phyloP scores from a whole-genome alignment of 2,797 vertebrate species.

The Acanthiza pusilla region DNA sequence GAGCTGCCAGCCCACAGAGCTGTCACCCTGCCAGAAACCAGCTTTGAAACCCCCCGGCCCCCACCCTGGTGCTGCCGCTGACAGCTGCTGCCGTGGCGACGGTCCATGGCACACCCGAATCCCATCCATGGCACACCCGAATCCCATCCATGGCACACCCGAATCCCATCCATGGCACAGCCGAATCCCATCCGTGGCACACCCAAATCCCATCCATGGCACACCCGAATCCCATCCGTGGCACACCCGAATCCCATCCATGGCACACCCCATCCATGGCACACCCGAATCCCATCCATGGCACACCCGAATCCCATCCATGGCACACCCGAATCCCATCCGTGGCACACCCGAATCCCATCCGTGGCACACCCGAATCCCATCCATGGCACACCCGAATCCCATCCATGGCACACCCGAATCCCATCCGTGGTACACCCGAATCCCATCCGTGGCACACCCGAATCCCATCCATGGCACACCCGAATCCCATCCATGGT shows the following conservation, averaged over 20 bases:
- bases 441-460: background rate
- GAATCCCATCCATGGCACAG: background rate
- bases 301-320: background rate
- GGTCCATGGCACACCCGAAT: background rate
- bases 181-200: no score
- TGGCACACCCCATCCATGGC: background rate
- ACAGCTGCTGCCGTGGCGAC: background rate
- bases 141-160: background rate
- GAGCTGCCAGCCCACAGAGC: conserved; percentile 38
- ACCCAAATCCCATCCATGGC: background rate
- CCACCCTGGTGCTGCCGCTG: background rate
- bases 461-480: no score
- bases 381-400: background rate
- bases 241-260: background rate
- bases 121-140: background rate
- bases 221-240: background rate
- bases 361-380: background rate
- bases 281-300: background rate
- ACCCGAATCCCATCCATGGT: background rate
- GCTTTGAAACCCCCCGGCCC: conserved; percentile 15
- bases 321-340: background rate
- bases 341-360: background rate
- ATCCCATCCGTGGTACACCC: background rate
- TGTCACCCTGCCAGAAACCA: conserved; percentile 38
- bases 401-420: background rate